These are phyloP conservation scores for Psephotus haematonotus DNA, from an alignment of 2,113 vertebrate species.

Conservation along the genomic window DNA sequence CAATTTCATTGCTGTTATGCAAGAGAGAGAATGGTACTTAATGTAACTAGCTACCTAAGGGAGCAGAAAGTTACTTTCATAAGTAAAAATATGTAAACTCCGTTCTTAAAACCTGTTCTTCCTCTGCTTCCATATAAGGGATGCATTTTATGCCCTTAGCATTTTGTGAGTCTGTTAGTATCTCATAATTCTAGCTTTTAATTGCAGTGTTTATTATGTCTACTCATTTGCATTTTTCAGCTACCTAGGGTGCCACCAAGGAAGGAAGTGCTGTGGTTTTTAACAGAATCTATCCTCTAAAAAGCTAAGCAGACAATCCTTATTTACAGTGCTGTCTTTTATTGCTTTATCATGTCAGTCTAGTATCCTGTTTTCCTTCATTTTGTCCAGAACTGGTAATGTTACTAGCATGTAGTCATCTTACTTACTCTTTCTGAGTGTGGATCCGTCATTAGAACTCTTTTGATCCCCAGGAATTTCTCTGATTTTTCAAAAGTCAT, in stretches of 20 bases:
- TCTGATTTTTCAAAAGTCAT: not conserved
- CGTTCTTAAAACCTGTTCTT: not conserved
- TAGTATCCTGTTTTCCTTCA: not conserved
- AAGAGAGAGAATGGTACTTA: not conserved
- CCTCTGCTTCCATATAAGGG: not conserved
- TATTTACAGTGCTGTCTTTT: not conserved
- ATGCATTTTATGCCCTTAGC: not conserved
- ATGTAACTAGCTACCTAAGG: not conserved
- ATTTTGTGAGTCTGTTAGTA: not conserved
- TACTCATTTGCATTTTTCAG: not conserved
- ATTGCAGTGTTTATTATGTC: not conserved
- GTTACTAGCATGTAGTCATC: not conserved
- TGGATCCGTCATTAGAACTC: fast-evolving
- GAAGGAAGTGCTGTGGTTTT: not conserved
- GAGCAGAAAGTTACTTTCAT: not conserved
- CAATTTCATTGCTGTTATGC: not conserved
- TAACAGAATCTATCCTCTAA: not conserved
- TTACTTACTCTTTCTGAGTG: not conserved
- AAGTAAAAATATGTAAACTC: not conserved
- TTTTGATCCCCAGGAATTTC: not conserved
- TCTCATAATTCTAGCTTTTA: not conserved
- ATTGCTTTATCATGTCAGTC: not conserved
- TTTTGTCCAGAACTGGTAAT: not conserved
- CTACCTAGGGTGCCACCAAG: not conserved
- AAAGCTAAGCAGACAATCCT: not conserved